A percentile compares a stretch with the other conserved stretches of the same genome.
These are phyloP conservation scores for Andrena haemorrhoa DNA, from an alignment of 2,888 invertebrate genomes.

Conservation along the genomic window DNA sequence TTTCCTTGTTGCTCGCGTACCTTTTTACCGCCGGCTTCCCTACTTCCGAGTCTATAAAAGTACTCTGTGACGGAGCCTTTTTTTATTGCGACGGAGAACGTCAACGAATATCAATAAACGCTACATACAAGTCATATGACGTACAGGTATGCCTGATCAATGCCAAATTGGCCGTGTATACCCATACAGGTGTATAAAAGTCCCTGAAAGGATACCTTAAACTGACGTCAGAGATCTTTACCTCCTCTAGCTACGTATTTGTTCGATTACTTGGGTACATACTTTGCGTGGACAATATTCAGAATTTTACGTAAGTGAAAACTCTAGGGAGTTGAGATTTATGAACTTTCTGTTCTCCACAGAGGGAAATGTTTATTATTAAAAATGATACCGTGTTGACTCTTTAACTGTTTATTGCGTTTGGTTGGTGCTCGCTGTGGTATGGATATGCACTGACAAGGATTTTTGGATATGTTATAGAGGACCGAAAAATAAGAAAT, in stretches of 20 bases:
- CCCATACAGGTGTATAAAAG: background rate
- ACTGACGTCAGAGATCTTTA: slow-evolving; percentile 11
- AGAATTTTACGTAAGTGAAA: too few relatives aligned
- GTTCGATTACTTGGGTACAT: too few relatives aligned
- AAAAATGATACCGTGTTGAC: too few relatives aligned
- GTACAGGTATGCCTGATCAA: slow-evolving; percentile 3
- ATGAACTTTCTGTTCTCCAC: too few relatives aligned
- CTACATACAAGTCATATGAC: slow-evolving; percentile 1
- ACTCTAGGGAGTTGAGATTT: too few relatives aligned
- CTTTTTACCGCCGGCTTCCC: slow-evolving; percentile 17
- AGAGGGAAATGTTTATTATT: too few relatives aligned
- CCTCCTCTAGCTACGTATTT: slow-evolving; percentile 14
- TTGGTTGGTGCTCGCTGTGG: too few relatives aligned
- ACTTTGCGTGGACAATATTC: too few relatives aligned
- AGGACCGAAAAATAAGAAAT: too few relatives aligned
- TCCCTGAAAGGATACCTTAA: background rate
- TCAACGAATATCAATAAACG: background rate
- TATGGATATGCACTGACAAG: too few relatives aligned
- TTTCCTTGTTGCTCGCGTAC: slow-evolving; percentile 12
- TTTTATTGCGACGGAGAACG: background rate
- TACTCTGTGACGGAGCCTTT: background rate
- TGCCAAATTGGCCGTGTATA: background rate
- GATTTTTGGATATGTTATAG: too few relatives aligned
- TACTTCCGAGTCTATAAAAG: slow-evolving; percentile 16
- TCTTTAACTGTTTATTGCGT: too few relatives aligned